Percentiles rank a stretch among this genome's conserved stretches.
Conservation (phyloP, 2,888 invertebrate species). For the Patella depressa region DNA sequence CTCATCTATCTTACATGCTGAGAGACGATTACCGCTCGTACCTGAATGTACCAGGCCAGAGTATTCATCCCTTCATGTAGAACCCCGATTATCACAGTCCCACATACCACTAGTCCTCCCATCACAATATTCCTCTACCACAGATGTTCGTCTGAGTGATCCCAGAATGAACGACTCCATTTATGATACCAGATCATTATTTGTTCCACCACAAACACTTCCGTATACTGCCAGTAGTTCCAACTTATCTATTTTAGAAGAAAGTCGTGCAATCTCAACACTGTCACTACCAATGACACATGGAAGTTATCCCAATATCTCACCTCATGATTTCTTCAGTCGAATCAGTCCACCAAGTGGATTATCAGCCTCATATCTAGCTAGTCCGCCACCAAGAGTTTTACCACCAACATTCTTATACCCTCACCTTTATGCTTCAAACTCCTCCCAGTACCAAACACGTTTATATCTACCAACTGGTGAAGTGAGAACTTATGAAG, state of each 20-base stretch:
- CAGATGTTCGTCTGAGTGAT: constrained; percentile 37
- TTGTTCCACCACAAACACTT: constrained; percentile 39
- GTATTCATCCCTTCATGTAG: constrained; percentile 37
- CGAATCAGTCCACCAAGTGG: constrained; percentile 47
- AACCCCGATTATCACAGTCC: constrained; percentile 41
- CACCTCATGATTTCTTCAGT: constrained; percentile 50
- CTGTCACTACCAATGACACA: constrained; percentile 43
- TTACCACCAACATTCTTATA: constrained; percentile 66
- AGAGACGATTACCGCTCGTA: constrained; percentile 45
- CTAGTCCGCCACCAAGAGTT: constrained; percentile 57
- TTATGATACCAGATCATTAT: constrained; percentile 35
- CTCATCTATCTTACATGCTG: constrained; percentile 37
- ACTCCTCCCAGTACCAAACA: constrained; percentile 56
- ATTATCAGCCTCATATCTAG: constrained; percentile 53
- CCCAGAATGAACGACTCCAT: constrained; percentile 34
- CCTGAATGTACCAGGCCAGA: constrained; percentile 51
- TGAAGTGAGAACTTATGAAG: constrained; percentile 54
- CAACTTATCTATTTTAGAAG: constrained; percentile 58
- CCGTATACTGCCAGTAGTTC: constrained; percentile 52
- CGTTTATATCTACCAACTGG: constrained; percentile 53
- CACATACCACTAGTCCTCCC: constrained; percentile 50
- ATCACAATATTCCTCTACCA: constrained; percentile 38
- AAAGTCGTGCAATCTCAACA: constrained; percentile 56
- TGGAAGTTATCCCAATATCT: constrained; percentile 45
- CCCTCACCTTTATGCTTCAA: constrained; percentile 64